Percentiles rank a stretch among this genome's conserved stretches.
These are phyloP conservation scores for Scomber colias DNA, from an alignment of 2,113 vertebrate species.

Conservation along the genomic window DNA sequence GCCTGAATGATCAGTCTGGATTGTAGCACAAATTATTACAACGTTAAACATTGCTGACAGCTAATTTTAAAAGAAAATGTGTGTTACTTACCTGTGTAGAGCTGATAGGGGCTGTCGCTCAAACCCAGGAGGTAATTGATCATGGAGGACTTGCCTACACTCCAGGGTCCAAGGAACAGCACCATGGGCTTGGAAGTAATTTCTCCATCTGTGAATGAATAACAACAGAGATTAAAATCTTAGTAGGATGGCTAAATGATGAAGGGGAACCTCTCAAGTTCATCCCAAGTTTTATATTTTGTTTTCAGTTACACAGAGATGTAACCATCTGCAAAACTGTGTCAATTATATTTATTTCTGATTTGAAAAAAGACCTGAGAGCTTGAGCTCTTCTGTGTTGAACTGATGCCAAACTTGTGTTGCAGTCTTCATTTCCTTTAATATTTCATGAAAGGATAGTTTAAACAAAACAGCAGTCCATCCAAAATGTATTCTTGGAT, in stretches of 20 bases:
- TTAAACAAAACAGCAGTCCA: slow-evolving; percentile 4
- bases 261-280: slow-evolving; percentile 3
- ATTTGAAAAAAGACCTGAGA: not conserved
- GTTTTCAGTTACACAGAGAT: not conserved
- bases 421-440: not conserved
- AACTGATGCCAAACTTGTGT: not conserved
- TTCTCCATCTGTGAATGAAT: slow-evolving; percentile 90
- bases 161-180: slow-evolving; percentile 98
- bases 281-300: slow-evolving; percentile 14
- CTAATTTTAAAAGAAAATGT: not conserved
- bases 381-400: too few relatives aligned
- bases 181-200: slow-evolving; percentile 99
- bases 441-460: not conserved
- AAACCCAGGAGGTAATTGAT: slow-evolving; percentile 98
- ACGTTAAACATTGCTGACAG: not conserved
- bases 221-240: slow-evolving; percentile 47
- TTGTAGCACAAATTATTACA: not conserved
- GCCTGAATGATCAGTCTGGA: not conserved
- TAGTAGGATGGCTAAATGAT: not conserved
- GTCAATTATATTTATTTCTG: not conserved
- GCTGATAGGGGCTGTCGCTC: slow-evolving; percentile 92
- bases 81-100: slow-evolving; percentile 92
- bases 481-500: not conserved
- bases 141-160: slow-evolving; percentile 99
- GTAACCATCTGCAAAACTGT: too few relatives aligned